phyloP scores from a whole-genome alignment of 2,888 invertebrate species.

The Zeuzera pyrina region DNA sequence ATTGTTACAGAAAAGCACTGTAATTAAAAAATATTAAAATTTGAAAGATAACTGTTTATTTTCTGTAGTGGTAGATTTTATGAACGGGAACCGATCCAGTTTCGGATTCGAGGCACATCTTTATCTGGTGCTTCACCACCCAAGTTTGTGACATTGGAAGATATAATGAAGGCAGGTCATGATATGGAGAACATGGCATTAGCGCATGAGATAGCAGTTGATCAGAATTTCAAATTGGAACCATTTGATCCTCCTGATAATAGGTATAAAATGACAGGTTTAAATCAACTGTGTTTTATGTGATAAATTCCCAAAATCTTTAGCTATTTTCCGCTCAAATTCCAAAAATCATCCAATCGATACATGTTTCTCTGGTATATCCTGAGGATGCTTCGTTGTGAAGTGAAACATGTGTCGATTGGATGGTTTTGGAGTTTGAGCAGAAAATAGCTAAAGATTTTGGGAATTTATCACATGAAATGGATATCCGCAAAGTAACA shows the following conservation, averaged over 20 bases:
- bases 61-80: slow-evolving; percentile 33
- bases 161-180: slow-evolving; percentile 90
- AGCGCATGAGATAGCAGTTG: slow-evolving; percentile 97
- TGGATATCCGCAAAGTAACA: no score
- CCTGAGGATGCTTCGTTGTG: no score
- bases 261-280: slow-evolving; percentile 75
- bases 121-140: slow-evolving; percentile 84
- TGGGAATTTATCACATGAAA: no score
- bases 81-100: slow-evolving; percentile 60
- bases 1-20: not conserved
- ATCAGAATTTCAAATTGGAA: slow-evolving; percentile 91
- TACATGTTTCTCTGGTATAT: no score
- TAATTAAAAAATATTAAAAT: not conserved
- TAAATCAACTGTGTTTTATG: no score
- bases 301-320: no score
- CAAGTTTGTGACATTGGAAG: slow-evolving; percentile 86
- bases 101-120: slow-evolving; percentile 72
- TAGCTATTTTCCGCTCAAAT: no score
- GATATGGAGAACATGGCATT: slow-evolving; percentile 94
- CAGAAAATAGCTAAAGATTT: no score
- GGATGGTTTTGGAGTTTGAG: no score
- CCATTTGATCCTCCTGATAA: slow-evolving; percentile 84
- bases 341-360: no score
- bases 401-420: no score
- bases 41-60: not conserved